A percentile compares a stretch with the other conserved stretches of the same genome.
Conservation (phyloP, 1,140 invertebrate genomes). For the Dreissena rostriformis region DNA sequence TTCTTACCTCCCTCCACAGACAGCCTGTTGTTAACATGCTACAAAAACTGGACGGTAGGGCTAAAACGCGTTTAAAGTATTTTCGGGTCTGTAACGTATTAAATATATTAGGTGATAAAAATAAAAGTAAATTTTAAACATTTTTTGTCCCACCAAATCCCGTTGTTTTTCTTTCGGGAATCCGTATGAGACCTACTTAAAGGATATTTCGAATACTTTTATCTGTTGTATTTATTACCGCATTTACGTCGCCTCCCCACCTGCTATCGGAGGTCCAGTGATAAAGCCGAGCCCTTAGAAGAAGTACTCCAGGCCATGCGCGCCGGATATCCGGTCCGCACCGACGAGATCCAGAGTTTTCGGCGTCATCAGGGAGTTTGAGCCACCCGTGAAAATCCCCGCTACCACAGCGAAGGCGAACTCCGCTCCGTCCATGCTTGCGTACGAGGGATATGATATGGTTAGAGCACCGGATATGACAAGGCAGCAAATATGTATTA, state of each 20-base stretch:
- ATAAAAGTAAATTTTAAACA: too few relatives aligned
- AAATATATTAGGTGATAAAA: too few relatives aligned
- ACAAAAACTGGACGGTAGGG: too few relatives aligned
- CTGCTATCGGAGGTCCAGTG: constrained; percentile 57
- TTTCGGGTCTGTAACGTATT: too few relatives aligned
- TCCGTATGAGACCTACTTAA: too few relatives aligned
- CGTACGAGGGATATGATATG: constrained; percentile 38
- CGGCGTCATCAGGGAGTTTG: constrained; percentile 56
- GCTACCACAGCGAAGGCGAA: constrained; percentile 28
- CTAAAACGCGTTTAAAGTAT: too few relatives aligned
- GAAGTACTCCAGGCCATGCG: constrained; percentile 49
- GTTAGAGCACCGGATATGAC: constrained; percentile 8
- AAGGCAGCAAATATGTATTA: constrained; percentile 25
- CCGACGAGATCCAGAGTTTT: constrained; percentile 53
- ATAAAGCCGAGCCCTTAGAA: constrained; percentile 54
- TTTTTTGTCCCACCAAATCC: too few relatives aligned
- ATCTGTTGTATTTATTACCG: too few relatives aligned
- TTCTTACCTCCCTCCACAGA: too few relatives aligned
- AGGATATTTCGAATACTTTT: too few relatives aligned
- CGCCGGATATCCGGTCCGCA: constrained; percentile 31
- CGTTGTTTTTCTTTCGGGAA: too few relatives aligned
- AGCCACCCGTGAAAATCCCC: constrained; percentile 54
- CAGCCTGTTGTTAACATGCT: too few relatives aligned
- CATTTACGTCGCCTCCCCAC: constrained; percentile 9
- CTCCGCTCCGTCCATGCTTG: constrained; percentile 11